Evolutionary conservation across 2,888 invertebrate species (phyloP), one percentile per base, ranked within the genome.

Genomic region (Coleophora flavipennella): DNA sequence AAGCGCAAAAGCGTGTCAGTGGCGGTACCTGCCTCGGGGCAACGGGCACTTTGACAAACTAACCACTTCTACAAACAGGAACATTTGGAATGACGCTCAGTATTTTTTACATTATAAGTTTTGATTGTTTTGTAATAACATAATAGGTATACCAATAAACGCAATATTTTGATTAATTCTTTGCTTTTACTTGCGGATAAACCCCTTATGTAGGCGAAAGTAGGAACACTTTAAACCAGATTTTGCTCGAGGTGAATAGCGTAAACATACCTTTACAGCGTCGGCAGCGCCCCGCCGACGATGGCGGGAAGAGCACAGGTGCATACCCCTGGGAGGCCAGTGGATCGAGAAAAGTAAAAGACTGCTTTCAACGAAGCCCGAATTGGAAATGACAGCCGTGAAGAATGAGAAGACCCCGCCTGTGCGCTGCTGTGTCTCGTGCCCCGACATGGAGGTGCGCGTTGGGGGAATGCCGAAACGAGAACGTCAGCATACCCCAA

Each of bases 221-320:
- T 11, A 35, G 8, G 12, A 31, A 31, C 38, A 11, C 33, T 4
- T 20, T 20, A 6, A 20, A 20, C 20, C 20, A 20, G 36, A 34
- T 39, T 41, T 59, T 62, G 61, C 63, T 67, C 49, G 57, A 65
- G 67, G 67, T 71, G 63, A 74, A 75, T 55, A 75, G 68, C 65
- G 54, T 70, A 57, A 59, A 3, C 59, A 57, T 70, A 68, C 64
- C 62, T 76, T 79, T 79, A 55, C 79, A 79, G 79, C 72, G 52
- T 47, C 59, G 53, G 67, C 67, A 59, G 62, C 53, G 52, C 52
- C 57, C 50, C 51, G 58, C 50, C 62, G 67, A 59, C 60, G 63
- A 47, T 48, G 51, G 62, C 63, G 50, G 60, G 52, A 56, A 11
- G 45, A 44, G 57, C 47, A 45, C 56, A 55, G 49, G 49, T 36